phyloP scores from a whole-genome alignment of 2,888 invertebrate species.

The Lasioglossum villosulum region DNA sequence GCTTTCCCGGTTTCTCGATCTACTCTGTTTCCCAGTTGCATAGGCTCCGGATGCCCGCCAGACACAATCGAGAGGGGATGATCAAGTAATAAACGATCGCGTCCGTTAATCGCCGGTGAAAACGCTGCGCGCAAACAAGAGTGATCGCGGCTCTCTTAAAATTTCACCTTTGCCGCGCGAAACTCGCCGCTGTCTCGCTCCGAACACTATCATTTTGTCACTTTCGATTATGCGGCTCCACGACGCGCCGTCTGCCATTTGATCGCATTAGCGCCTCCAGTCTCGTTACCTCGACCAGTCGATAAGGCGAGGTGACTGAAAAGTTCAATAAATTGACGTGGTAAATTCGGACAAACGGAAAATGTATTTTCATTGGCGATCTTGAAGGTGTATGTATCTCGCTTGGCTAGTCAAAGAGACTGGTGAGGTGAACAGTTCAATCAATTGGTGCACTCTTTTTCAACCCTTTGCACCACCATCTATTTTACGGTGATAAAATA shows the following conservation, averaged over 20 bases:
- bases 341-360: too few species aligned
- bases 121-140: background rate
- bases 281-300: background rate
- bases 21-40: conserved; percentile 48
- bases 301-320: background rate
- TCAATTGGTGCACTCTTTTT: too few species aligned
- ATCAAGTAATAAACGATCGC: background rate
- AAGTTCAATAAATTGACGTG: too few species aligned
- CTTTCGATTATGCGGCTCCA: background rate
- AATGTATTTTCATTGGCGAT: too few species aligned
- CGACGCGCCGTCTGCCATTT: background rate
- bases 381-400: too few species aligned
- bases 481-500: too few species aligned
- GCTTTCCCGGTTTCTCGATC: conserved; percentile 51
- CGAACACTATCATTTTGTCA: background rate
- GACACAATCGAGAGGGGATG: conserved; percentile 20
- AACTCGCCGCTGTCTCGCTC: background rate
- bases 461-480: rapidly evolving
- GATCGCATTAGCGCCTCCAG: background rate
- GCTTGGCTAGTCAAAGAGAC: too few species aligned
- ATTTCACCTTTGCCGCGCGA: background rate
- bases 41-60: background rate
- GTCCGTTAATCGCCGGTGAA: conserved; percentile 20
- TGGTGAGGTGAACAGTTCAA: too few species aligned
- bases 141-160: conserved; percentile 1